Evolutionary conservation across 2,888 invertebrate genomes (phyloP).

Genomic region (Spodoptera exigua): DNA sequence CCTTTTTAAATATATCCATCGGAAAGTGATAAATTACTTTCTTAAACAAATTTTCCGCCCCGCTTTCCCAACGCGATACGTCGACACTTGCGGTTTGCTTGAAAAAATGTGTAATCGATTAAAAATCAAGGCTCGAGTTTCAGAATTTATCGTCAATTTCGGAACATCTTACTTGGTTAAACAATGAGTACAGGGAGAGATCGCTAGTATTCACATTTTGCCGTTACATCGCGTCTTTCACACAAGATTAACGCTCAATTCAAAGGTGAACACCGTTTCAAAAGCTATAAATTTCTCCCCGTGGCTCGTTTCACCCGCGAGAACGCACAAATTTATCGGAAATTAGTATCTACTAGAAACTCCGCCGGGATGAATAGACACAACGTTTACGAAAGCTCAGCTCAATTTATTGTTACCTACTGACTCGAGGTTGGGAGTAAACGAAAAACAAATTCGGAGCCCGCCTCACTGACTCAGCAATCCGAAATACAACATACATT

Average conservation of each 20-base stretch:
- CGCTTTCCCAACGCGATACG: conserved; percentile 42
- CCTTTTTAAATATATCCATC: conserved; percentile 52
- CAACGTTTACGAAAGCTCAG: conserved; percentile 59
- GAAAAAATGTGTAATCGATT: conserved; percentile 46
- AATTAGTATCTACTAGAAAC: conserved; percentile 82
- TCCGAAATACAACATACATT: conserved; percentile 30
- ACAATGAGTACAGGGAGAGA: conserved; percentile 57
- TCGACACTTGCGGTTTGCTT: conserved; percentile 30
- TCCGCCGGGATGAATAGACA: conserved; percentile 69
- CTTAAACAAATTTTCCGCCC: conserved; percentile 56
- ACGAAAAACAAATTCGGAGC: conserved; percentile 34
- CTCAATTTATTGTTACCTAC: conserved; percentile 51
- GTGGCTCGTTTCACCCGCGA: conserved; percentile 83
- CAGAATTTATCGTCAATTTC: conserved; percentile 28
- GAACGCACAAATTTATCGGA: conserved; percentile 86
- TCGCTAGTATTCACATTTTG: conserved; percentile 69
- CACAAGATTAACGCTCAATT: conserved; percentile 87
- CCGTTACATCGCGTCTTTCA: conserved; percentile 77
- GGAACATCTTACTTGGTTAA: conserved; percentile 35
- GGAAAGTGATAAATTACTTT: conserved; percentile 61
- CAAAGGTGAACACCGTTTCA: conserved; percentile 84
- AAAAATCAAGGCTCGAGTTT: conserved; percentile 31
- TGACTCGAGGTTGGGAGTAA: conserved; percentile 19
- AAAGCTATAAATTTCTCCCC: conserved; percentile 83
- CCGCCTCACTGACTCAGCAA: conserved; percentile 35